phyloP scores from a whole-genome alignment of 2,113 vertebrate genomes.

The Steatornis caripensis region DNA sequence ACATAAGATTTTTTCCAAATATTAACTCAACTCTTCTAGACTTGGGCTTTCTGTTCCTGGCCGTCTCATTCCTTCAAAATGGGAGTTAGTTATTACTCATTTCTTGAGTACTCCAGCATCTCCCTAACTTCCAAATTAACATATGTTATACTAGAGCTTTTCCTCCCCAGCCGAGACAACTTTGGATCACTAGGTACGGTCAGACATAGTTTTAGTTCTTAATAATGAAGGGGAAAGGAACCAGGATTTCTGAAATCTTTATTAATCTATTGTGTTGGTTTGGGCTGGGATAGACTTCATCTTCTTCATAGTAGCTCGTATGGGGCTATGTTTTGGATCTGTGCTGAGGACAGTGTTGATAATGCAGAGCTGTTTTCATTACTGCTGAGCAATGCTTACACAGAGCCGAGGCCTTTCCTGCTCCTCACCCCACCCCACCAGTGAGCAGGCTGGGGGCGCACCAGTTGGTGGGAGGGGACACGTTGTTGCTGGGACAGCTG shows the following conservation, averaged over 20 bases:
- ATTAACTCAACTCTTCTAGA: neutral
- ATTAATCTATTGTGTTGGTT: too few relatives aligned
- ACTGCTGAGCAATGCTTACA: too few relatives aligned
- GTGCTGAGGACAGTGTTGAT: too few relatives aligned
- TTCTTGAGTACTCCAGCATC: neutral
- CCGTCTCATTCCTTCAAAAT: neutral
- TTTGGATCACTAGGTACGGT: neutral
- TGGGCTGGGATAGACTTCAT: too few relatives aligned
- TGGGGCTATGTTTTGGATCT: too few relatives aligned
- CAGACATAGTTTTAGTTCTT: neutral
- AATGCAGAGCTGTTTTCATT: too few relatives aligned
- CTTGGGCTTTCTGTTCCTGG: neutral
- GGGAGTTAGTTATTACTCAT: neutral
- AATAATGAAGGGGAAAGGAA: neutral
- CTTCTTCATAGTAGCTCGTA: too few relatives aligned
- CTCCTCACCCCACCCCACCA: too few relatives aligned
- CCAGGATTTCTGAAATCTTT: neutral
- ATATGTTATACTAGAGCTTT: neutral
- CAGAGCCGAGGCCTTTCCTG: too few relatives aligned
- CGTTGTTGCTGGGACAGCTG: too few relatives aligned
- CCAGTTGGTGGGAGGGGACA: too few relatives aligned
- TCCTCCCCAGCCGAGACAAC: neutral
- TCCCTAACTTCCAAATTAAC: neutral
- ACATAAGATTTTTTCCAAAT: rapidly evolving
- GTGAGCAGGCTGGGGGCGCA: too few relatives aligned